phyloP scores from a whole-genome alignment of 1,140 invertebrate species.

The Nebria ingens region DNA sequence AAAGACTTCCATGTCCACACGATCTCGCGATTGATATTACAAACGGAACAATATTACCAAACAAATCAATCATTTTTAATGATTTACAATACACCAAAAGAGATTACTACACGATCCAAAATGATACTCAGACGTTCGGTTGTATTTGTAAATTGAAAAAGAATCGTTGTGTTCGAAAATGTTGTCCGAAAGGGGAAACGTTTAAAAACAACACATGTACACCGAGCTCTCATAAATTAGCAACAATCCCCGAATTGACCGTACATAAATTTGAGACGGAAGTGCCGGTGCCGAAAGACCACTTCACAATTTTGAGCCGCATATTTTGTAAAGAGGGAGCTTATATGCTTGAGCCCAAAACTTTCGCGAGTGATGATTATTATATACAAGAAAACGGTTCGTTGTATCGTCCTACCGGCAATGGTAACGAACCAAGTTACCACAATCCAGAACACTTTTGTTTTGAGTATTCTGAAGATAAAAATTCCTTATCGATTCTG shows the following conservation, averaged over 20 bases:
- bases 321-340: not conserved
- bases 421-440: not conserved
- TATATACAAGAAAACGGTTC: slow-evolving; percentile 10
- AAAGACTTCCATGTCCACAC: not conserved
- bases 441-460: slow-evolving; percentile 10
- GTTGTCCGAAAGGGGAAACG: slow-evolving; percentile 13
- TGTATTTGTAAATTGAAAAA: slow-evolving; percentile 18
- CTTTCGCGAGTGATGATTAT: not conserved
- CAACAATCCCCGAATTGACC: not conserved
- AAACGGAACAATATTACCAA: slow-evolving; percentile 13
- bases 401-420: not conserved
- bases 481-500: not conserved
- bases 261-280: not conserved
- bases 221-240: not conserved
- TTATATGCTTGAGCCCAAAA: not conserved
- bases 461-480: slow-evolving; percentile 8
- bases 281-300: not conserved
- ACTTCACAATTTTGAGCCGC: not conserved
- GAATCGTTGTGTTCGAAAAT: slow-evolving; percentile 17
- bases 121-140: slow-evolving; percentile 11
- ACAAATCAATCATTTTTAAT: slow-evolving; percentile 17
- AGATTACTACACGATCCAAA: slow-evolving; percentile 14
- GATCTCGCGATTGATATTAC: slow-evolving; percentile 14
- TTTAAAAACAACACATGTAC: not conserved
- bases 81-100: slow-evolving; percentile 13